A percentile compares a stretch with the other conserved stretches of the same genome.
Conservation (phyloP, 2,797 vertebrate genomes). For the Melanotaenia parkinsoni region DNA sequence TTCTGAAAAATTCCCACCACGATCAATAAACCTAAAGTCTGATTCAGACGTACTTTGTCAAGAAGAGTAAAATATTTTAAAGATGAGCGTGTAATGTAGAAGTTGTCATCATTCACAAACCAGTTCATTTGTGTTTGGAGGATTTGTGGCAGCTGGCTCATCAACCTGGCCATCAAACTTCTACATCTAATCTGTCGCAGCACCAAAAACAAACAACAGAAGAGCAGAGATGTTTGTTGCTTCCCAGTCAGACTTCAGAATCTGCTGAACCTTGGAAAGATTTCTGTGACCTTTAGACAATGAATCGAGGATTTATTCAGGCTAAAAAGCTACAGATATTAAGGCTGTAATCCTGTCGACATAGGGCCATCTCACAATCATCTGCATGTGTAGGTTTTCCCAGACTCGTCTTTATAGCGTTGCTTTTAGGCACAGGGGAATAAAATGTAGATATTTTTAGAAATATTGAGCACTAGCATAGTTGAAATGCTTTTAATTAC, state of each 20-base stretch:
- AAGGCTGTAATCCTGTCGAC: constrained; percentile 15
- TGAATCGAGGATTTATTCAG: constrained; percentile 25
- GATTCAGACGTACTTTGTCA: no score
- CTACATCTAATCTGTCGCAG: background rate
- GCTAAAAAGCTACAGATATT: constrained; percentile 23
- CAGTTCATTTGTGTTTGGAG: background rate
- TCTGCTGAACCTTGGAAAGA: background rate
- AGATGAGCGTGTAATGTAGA: no score
- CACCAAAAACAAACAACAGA: background rate
- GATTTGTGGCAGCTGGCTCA: no score
- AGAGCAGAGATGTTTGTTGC: background rate
- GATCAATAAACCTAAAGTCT: no score
- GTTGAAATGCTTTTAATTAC: background rate
- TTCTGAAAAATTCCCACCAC: no score
- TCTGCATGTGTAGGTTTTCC: background rate
- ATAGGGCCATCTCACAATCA: background rate
- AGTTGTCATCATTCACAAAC: no score
- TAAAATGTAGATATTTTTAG: background rate
- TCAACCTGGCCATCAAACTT: no score
- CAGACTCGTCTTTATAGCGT: background rate
- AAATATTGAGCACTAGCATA: background rate
- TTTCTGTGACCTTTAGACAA: constrained; percentile 5
- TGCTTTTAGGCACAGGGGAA: background rate
- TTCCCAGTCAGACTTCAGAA: background rate
- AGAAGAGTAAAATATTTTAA: no score